A percentile compares a stretch with the other conserved stretches of the same genome.
Evolutionary conservation across 2,113 vertebrate genomes (phyloP).

Genomic region (Toxotes chatareus): DNA sequence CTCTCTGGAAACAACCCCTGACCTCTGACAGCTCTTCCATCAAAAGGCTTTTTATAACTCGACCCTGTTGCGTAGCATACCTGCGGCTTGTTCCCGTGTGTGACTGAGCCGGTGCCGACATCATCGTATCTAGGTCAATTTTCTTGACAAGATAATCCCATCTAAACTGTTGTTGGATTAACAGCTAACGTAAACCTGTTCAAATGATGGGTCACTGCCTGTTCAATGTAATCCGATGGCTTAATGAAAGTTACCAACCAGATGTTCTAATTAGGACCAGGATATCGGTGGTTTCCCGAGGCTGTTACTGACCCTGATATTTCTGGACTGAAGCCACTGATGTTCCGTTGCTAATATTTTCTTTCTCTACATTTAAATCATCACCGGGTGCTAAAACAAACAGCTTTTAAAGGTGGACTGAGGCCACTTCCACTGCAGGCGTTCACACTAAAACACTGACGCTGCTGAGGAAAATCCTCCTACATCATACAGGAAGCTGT

Average conservation of each 20-base stretch:
- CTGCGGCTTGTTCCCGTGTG: conserved; percentile 43
- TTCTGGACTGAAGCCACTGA: not conserved
- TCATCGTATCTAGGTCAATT: conserved; percentile 62
- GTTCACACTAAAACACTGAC: not conserved
- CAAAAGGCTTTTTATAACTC: conserved; percentile 26
- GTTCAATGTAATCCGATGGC: conserved; percentile 39
- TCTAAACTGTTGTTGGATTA: conserved; percentile 71
- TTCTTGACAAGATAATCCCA: conserved; percentile 67
- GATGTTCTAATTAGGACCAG: conserved; percentile 46
- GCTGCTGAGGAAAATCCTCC: conserved; percentile 4
- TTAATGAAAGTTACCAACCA: conserved; percentile 59
- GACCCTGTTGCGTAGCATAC: conserved; percentile 55
- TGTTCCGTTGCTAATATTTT: not conserved
- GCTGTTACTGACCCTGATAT: not conserved
- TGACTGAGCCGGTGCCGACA: conserved; percentile 3
- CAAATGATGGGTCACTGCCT: conserved; percentile 43
- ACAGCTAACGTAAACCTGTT: conserved; percentile 65
- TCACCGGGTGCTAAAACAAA: not conserved
- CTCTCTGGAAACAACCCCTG: not conserved
- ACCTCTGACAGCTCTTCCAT: conserved; percentile 12
- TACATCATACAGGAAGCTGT: not conserved
- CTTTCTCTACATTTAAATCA: not conserved
- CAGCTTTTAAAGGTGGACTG: not conserved
- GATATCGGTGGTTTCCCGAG: not conserved
- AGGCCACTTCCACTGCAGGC: not conserved